Base-by-base conservation (phyloP, 2,797 vertebrate species). In the Phoxinus dragarum region DNA sequence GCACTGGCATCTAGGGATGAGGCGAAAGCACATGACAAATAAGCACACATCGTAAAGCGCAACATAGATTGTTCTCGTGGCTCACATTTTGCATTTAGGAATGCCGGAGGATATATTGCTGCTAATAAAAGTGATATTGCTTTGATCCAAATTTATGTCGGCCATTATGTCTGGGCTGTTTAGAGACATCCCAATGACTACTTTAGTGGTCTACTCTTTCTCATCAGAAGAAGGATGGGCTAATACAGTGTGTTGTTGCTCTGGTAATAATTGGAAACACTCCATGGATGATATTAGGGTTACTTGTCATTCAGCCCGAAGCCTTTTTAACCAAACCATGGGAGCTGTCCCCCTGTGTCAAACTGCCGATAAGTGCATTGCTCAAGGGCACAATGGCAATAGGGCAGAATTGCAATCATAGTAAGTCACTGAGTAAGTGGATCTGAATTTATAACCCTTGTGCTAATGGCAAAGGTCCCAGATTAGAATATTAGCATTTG, bases 261-360 rank as follows among this genome's bases (percentile, higher is more conserved):
- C 17, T 49, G 54, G 40, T 27, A 61, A 79, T 72, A 79, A 79
- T 36, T 54, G 75, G 27, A 80, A 85, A 72, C 54, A 61, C 75
- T 72, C 40, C 67, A 72, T 27, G 21, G 31, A 69, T 66, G 54
- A 73, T 80, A 80, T 85, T 73, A 66, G 76, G 77, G 42, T 66
- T 66, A 74, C 31, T 74, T 80, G 77, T 85, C 54, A 73, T 85
- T 80, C 69, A 74, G 23, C 68, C 68, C 38, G 16, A 80, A 85
- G 68, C 38, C 42, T 59, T 56, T 84, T 77, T 52, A 52, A 23
- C 4, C 19, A 69, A 21, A 67, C 72, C 69, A 27, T 31, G 42
- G 36, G 23, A 68, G 21, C 9, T 67, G 59, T 67, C 59, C 34
- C 38, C 3, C 40, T 36, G 21, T 44, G 47, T 40, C 17, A 79